These are phyloP conservation scores for Pantelozetes paolii DNA, from an alignment of 2,888 invertebrate species.

Conservation along the genomic window DNA sequence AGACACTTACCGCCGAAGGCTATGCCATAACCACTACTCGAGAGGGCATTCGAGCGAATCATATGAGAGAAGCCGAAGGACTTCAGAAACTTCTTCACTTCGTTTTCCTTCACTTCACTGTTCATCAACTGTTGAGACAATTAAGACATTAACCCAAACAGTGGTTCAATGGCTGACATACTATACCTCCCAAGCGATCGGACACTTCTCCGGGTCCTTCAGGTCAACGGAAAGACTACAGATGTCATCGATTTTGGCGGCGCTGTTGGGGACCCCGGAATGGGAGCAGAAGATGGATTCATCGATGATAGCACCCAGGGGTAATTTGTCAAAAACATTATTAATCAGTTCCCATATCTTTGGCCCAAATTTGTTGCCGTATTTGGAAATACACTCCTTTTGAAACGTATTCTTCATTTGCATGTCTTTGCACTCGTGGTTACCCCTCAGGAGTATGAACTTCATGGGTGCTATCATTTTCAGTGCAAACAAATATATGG, in stretches of 20 bases:
- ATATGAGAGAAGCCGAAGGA: constrained; percentile 66
- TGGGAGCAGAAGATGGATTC: constrained; percentile 71
- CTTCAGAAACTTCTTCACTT: constrained; percentile 64
- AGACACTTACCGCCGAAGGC: constrained; percentile 65
- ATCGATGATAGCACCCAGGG: constrained; percentile 69
- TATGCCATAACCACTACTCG: constrained; percentile 63
- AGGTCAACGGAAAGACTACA: constrained; percentile 65
- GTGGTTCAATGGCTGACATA: constrained; percentile 55
- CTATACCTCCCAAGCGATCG: constrained; percentile 71
- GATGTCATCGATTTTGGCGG: constrained; percentile 52
- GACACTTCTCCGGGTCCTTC: constrained; percentile 62
- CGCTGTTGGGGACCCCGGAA: constrained; percentile 67
- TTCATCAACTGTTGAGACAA: not conserved
- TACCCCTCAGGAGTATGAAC: constrained; percentile 65
- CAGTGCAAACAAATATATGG: constrained; percentile 63
- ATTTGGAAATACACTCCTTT: constrained; percentile 66
- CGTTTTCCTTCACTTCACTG: constrained; percentile 59
- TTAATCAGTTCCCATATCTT: constrained; percentile 68
- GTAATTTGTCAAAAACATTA: constrained; percentile 66
- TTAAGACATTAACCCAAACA: not conserved
- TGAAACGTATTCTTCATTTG: constrained; percentile 70
- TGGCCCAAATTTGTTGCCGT: constrained; percentile 61
- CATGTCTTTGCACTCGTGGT: constrained; percentile 61
- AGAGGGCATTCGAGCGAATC: constrained; percentile 69
- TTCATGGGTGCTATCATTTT: constrained; percentile 65